Base-by-base conservation (phyloP, 2,888 invertebrate species). In the Selenia dentaria region DNA sequence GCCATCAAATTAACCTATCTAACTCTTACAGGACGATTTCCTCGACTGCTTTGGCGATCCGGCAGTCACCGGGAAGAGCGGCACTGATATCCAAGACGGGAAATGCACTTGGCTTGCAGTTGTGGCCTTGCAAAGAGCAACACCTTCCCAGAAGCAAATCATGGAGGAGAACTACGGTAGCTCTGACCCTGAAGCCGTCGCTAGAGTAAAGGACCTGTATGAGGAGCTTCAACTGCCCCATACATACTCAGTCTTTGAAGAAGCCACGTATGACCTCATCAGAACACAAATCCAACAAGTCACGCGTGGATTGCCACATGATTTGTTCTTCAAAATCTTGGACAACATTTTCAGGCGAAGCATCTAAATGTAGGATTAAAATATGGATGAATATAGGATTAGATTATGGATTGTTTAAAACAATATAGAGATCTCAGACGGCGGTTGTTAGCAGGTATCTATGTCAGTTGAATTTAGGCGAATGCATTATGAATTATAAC, bases 21-120 rank as follows among this genome's bases (percentile, higher is more conserved):
- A 27, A 27, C 31, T 22, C 26, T 83, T 79, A 2, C 84, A 95
- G 93, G 96, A 98, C 78, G 97, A 98, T 76, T 97, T 94, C 83
- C 86, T 97, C 25, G 98, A 98, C 77, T 97, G 96, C 73, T 99
- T 95, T 77, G 98, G 98, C 0, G 94, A 98, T 75, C 93, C 96
- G 9, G 90, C 93, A 5, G 92, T 96, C 1, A 98, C 95, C 0
- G 99, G 99, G 4, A 99, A 99, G 89, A 89, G 93, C 25, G 97
- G 98, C 20, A 96, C 95, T 0, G 99, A 99, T 74, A 98, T 99
- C 61, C 93, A 95, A 83, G 98, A 98, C 62, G 98, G 98, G 20
- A 99, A 99, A 86, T 99, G 99, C 83, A 94, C 97, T 0, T 99
- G 99, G 99, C 87, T 98, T 20, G 94, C 96, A 1, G 96, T 98